A percentile compares a stretch with the other conserved stretches of the same genome.
Conservation (phyloP, 92 coral and sea anemone species). For the Nematostella vectensis region DNA sequence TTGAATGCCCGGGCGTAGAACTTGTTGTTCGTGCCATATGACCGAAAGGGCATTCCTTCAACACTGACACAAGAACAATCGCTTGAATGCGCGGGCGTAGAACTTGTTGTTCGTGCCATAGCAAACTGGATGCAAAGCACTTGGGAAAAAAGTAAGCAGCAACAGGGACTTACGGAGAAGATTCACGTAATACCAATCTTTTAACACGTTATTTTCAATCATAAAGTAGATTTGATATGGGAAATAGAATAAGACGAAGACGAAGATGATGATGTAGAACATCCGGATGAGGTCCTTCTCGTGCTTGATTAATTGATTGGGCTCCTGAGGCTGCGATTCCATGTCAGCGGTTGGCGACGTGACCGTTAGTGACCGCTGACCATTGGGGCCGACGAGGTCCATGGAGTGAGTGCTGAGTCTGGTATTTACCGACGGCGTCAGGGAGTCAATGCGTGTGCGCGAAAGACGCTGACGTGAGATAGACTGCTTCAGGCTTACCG, state of each 20-base stretch:
- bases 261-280: slow-evolving; percentile 65
- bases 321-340: not conserved
- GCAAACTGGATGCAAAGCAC: slow-evolving; percentile 57
- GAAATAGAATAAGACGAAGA: slow-evolving; percentile 52
- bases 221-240: slow-evolving; percentile 56
- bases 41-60: slow-evolving; percentile 1
- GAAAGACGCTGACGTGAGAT: slow-evolving; percentile 21
- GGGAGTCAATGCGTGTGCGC: slow-evolving; percentile 18
- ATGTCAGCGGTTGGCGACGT: slow-evolving; percentile 7
- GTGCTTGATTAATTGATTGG: slow-evolving; percentile 11
- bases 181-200: slow-evolving; percentile 14
- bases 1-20: slow-evolving; percentile 51
- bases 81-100: slow-evolving; percentile 47
- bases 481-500: slow-evolving; percentile 41
- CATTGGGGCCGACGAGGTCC: slow-evolving; percentile 7
- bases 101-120: slow-evolving; percentile 58
- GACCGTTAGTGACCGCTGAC: slow-evolving; percentile 1
- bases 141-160: slow-evolving; percentile 35
- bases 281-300: slow-evolving; percentile 57
- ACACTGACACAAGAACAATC: slow-evolving; percentile 43
- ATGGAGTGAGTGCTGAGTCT: slow-evolving; percentile 8
- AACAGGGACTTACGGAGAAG: slow-evolving; percentile 7
- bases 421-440: not conserved
- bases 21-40: slow-evolving; percentile 54
- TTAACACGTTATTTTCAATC: slow-evolving; percentile 4